phyloP scores from a whole-genome alignment of 2,888 invertebrate species.

The Blastobasis adustella region DNA sequence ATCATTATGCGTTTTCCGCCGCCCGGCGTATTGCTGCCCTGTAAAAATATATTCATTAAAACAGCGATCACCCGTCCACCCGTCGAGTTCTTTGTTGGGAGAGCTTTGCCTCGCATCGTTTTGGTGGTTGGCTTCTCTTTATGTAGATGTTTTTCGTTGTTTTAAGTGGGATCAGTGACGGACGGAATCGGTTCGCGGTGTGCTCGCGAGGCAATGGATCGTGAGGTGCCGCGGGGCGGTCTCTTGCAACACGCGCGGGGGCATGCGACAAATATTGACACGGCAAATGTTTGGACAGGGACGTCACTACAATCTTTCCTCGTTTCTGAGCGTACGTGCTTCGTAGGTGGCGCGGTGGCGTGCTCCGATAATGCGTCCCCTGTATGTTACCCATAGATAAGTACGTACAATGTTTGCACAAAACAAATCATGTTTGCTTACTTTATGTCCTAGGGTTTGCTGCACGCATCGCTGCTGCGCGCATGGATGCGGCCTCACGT shows the following conservation, averaged over 20 bases:
- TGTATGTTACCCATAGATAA: conserved; percentile 44
- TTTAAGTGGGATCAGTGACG: background rate
- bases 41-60: conserved; percentile 69
- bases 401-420: conserved; percentile 54
- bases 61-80: conserved; percentile 47
- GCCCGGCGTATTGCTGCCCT: conserved; percentile 50
- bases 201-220: conserved; percentile 20
- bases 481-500: conserved; percentile 58
- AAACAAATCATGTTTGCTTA: conserved; percentile 63
- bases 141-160: conserved; percentile 16
- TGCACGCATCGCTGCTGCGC: conserved; percentile 43
- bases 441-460: conserved; percentile 50
- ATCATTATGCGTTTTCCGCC: conserved; percentile 71
- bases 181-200: background rate
- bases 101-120: conserved; percentile 31
- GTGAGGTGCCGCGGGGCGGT: conserved; percentile 24
- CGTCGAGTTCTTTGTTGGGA: conserved; percentile 30
- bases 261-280: conserved; percentile 64
- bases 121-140: background rate
- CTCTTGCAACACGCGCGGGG: conserved; percentile 47
- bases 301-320: conserved; percentile 52
- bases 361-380: conserved; percentile 41
- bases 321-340: conserved; percentile 43
- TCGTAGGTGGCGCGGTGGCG: conserved; percentile 39
- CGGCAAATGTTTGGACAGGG: conserved; percentile 57